Evolutionary conservation across 2,113 vertebrate genomes (phyloP).

Genomic region (Silurus asotus): DNA sequence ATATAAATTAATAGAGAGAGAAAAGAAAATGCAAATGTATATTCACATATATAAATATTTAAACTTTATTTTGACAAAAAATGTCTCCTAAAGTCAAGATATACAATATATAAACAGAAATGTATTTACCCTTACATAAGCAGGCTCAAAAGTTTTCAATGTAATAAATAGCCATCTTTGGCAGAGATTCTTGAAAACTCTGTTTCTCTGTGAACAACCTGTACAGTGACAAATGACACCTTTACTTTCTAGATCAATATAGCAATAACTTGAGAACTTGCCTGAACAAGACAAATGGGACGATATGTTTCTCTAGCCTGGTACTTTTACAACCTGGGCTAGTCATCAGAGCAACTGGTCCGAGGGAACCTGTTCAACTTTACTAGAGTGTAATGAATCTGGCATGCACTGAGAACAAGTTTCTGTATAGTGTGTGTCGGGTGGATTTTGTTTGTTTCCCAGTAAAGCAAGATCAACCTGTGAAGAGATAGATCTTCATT

Average conservation of each 20-base stretch:
- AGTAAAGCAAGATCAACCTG: conserved; percentile 7
- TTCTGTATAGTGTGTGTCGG: background rate
- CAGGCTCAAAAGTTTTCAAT: background rate
- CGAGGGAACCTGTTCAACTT: background rate
- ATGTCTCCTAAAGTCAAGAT: background rate
- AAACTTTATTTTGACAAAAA: background rate
- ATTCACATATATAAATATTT: background rate
- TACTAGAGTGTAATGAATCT: background rate
- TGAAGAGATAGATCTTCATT: background rate
- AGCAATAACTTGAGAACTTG: background rate
- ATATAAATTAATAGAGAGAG: too few relatives aligned
- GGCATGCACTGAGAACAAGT: background rate
- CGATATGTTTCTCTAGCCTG: background rate
- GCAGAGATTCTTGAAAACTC: background rate
- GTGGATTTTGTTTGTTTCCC: background rate
- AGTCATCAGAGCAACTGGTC: background rate
- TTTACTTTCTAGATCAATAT: background rate
- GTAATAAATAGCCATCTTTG: background rate
- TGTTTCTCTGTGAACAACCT: background rate
- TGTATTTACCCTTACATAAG: background rate
- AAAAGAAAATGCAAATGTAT: too few relatives aligned
- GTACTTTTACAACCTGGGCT: background rate
- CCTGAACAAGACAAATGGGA: background rate
- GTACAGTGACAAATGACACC: background rate
- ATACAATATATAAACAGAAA: background rate